A percentile compares a stretch with the other conserved stretches of the same genome.
Conservation (phyloP, 2,888 invertebrate genomes). For the Eurois occulta region DNA sequence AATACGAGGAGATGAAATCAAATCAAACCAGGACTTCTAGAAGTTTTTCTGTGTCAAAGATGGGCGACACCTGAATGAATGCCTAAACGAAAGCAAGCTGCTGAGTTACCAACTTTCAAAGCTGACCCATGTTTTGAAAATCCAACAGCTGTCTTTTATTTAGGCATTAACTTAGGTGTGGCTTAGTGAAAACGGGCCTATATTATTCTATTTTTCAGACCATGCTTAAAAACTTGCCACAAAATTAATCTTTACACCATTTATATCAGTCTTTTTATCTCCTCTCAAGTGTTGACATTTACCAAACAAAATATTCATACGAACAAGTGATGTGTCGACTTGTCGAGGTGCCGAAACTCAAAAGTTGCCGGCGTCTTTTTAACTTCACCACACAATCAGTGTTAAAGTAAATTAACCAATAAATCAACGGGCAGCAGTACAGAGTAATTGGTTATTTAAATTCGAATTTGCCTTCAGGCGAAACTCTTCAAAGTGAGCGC, state of each 20-base stretch:
- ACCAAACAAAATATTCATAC: slow-evolving; percentile 57
- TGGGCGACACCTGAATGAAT: background rate
- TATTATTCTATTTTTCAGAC: background rate
- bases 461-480: slow-evolving; percentile 66
- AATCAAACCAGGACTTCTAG: too few relatives aligned
- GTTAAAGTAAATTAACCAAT: slow-evolving; percentile 74
- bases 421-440: slow-evolving; percentile 68
- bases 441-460: slow-evolving; percentile 76
- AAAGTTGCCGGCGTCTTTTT: slow-evolving; percentile 66
- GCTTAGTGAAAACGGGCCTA: background rate
- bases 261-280: slow-evolving; percentile 23
- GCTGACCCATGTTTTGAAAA: background rate
- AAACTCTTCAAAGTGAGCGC: slow-evolving; percentile 50
- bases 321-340: slow-evolving; percentile 42
- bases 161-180: background rate
- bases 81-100: background rate
- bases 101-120: background rate
- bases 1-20: too few relatives aligned
- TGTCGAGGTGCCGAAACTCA: slow-evolving; percentile 53
- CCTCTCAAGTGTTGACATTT: slow-evolving; percentile 55
- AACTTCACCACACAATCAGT: slow-evolving; percentile 74
- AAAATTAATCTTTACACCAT: background rate
- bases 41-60: too few relatives aligned
- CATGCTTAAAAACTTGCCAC: background rate
- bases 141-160: background rate